Percentiles rank a stretch among this genome's conserved stretches.
Evolutionary conservation across 92 coral and sea anemone species (phyloP).

Genomic region (Galaxea fascicularis): DNA sequence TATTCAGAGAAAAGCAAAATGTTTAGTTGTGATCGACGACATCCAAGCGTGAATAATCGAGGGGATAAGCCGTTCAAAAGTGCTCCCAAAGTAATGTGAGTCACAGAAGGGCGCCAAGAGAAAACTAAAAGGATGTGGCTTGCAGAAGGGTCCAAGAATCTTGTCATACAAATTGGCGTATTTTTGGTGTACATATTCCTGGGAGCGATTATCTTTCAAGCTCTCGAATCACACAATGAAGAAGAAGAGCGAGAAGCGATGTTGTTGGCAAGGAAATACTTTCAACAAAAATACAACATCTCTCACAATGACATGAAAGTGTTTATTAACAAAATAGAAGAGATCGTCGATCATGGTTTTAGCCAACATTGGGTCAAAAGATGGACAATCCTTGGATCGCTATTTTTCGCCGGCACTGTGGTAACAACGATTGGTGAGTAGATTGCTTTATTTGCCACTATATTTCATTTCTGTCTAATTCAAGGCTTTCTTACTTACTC

Average conservation of each 20-base stretch:
- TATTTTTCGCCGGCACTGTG: constrained; percentile 98
- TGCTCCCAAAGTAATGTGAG: not conserved
- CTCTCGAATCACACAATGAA: constrained; percentile 94
- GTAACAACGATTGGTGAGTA: constrained; percentile 96
- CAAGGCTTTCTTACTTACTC: not conserved
- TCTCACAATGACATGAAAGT: constrained; percentile 78
- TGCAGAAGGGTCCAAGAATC: constrained; percentile 73
- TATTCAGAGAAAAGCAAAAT: not conserved
- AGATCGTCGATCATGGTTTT: constrained; percentile 94
- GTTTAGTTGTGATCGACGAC: constrained; percentile 42
- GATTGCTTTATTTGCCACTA: not conserved
- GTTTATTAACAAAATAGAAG: constrained; percentile 80
- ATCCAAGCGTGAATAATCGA: not conserved
- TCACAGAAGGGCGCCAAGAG: not conserved
- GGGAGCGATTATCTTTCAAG: constrained; percentile 97
- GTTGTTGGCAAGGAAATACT: constrained; percentile 57
- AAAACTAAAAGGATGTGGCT: constrained; percentile 70
- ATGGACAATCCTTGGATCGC: constrained; percentile 91
- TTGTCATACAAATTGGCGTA: constrained; percentile 71
- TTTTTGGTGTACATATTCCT: constrained; percentile 85
- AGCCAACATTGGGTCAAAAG: constrained; percentile 89
- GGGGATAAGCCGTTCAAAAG: not conserved
- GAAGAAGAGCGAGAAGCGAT: constrained; percentile 72
- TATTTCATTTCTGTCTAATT: not conserved
- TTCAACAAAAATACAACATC: constrained; percentile 87